Percentiles rank a stretch among this genome's conserved stretches.
phyloP scores from a whole-genome alignment of 2,797 vertebrate genomes.

The Erethizon dorsatum region DNA sequence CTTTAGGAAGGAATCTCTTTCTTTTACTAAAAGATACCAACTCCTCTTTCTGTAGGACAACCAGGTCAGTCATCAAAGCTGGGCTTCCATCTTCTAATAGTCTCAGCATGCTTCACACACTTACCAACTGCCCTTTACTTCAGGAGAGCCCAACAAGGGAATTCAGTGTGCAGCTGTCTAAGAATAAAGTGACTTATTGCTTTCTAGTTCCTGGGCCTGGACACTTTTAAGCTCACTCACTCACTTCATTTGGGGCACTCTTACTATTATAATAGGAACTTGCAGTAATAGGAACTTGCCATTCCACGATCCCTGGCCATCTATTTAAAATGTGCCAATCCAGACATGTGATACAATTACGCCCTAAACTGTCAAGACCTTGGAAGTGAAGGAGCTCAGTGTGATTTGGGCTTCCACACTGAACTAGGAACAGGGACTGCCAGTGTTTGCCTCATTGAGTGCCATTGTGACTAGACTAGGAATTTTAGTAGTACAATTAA shows the following conservation, averaged over 20 bases:
- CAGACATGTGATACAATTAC: neutral
- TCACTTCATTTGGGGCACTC: neutral
- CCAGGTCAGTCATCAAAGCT: neutral
- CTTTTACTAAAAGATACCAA: neutral
- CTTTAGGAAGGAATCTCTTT: neutral
- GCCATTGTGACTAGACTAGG: neutral
- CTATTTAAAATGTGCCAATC: neutral
- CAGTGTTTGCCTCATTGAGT: fast-evolving
- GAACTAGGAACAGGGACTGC: neutral
- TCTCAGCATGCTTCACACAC: neutral
- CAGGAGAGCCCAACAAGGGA: neutral
- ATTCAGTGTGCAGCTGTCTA: neutral
- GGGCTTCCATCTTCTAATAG: neutral
- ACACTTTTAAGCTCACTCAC: neutral
- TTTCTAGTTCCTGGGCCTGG: neutral
- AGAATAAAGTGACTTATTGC: neutral
- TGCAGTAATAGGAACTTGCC: neutral
- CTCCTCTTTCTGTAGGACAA: neutral
- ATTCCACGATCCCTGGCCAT: neutral
- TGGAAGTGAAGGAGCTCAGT: neutral
- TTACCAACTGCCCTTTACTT: neutral
- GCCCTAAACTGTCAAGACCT: neutral
- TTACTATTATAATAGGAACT: neutral
- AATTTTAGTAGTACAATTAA: neutral
- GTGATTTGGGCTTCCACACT: neutral